These are phyloP conservation scores for Macrophya alboannulata DNA, from an alignment of 2,888 invertebrate species.

Conservation along the genomic window DNA sequence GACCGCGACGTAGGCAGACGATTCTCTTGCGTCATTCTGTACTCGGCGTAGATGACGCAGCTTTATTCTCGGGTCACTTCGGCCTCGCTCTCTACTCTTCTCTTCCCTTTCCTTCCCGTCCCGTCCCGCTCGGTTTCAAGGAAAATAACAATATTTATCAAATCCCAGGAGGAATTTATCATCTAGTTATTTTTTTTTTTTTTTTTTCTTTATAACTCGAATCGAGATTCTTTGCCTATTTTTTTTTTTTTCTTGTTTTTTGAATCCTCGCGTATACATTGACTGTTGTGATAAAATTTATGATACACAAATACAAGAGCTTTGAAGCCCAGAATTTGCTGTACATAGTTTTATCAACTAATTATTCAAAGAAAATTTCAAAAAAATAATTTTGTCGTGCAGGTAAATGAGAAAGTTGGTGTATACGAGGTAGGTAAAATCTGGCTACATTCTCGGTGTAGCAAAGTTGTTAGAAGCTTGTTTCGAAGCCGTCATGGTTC, in stretches of 20 bases:
- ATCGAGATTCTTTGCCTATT: background rate
- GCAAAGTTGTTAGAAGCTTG: background rate
- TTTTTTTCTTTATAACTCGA: background rate
- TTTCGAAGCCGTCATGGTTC: conserved; percentile 21
- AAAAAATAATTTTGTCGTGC: background rate
- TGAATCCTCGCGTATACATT: background rate
- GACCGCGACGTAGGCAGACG: conserved; percentile 20
- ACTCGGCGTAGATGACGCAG: conserved; percentile 34
- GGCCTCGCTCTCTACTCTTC: background rate
- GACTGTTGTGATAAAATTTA: too few relatives aligned
- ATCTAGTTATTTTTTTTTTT: background rate
- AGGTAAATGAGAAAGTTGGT: background rate
- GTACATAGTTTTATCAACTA: too few relatives aligned
- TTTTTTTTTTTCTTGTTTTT: too few relatives aligned
- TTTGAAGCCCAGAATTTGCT: too few relatives aligned
- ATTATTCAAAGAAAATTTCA: too few relatives aligned
- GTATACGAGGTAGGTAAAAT: background rate
- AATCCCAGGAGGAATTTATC: conserved; percentile 19
- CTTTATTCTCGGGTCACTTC: conserved; percentile 17
- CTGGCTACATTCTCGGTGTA: background rate
- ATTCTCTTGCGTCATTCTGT: conserved; percentile 35
- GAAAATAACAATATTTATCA: background rate
- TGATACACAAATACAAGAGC: too few relatives aligned
- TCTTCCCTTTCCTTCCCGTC: too few relatives aligned
- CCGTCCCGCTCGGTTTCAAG: background rate